These are phyloP conservation scores for Cotesia vestalis DNA, from an alignment of 1,140 invertebrate species.

Conservation along the genomic window DNA sequence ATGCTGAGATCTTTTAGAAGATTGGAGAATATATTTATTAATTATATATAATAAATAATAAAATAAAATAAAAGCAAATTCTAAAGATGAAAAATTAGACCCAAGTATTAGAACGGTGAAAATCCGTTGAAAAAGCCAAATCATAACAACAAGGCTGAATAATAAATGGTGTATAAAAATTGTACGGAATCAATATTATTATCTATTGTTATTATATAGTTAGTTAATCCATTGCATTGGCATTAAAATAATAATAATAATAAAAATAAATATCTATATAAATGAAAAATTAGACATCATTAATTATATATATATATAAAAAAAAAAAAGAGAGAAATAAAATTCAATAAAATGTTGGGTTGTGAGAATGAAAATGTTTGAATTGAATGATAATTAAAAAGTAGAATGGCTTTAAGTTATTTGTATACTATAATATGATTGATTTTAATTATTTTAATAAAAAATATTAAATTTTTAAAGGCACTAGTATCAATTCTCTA, in stretches of 20 bases:
- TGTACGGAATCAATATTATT: slow-evolving; percentile 38
- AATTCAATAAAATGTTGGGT: background rate
- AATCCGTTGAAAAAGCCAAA: slow-evolving; percentile 30
- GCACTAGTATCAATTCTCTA: slow-evolving; percentile 43
- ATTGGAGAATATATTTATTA: slow-evolving; percentile 43
- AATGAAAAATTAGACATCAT: slow-evolving; percentile 10
- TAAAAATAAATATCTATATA: background rate
- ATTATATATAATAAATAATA: slow-evolving; percentile 27
- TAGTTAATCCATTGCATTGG: slow-evolving; percentile 33
- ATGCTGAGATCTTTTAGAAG: slow-evolving; percentile 43
- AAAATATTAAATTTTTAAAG: slow-evolving; percentile 36
- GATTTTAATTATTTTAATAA: background rate
- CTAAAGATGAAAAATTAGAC: slow-evolving; percentile 30
- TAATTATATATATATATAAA: too few species aligned
- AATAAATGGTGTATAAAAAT: slow-evolving; percentile 40
- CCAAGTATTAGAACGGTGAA: slow-evolving; percentile 27
- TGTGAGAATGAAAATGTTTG: background rate
- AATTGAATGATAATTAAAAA: background rate
- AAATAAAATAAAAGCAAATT: slow-evolving; percentile 34
- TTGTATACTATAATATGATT: background rate
- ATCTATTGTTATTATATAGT: slow-evolving; percentile 37
- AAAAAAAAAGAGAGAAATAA: background rate
- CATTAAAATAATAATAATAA: background rate
- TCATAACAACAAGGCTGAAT: slow-evolving; percentile 39
- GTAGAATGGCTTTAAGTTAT: background rate